These are phyloP conservation scores for Xestobium rufovillosum DNA, from an alignment of 2,888 invertebrate genomes.

Conservation along the genomic window DNA sequence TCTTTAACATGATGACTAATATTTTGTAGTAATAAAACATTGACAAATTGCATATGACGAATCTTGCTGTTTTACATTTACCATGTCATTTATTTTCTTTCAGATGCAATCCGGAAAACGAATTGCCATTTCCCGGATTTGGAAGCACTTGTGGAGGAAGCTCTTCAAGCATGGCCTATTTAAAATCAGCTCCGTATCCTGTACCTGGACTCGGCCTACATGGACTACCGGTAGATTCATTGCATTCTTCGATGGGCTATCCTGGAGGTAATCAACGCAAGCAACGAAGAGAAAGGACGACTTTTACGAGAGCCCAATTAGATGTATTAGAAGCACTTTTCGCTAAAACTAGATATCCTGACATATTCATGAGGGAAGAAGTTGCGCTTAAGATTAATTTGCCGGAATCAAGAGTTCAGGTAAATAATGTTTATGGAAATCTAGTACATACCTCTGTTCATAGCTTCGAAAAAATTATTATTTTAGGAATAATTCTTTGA, in stretches of 20 bases:
- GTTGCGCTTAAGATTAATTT: constrained; percentile 96
- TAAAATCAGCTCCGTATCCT: constrained; percentile 52
- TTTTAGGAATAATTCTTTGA: too few species aligned
- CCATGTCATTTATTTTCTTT: too few species aligned
- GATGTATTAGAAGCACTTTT: constrained; percentile 92
- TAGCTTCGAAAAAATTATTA: too few species aligned
- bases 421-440: too few species aligned
- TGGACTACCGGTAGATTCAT: constrained; percentile 55
- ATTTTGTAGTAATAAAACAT: too few species aligned
- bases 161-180: constrained; percentile 49
- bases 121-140: constrained; percentile 53
- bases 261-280: constrained; percentile 73
- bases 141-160: constrained; percentile 49
- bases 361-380: constrained; percentile 99
- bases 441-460: too few species aligned
- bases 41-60: too few species aligned
- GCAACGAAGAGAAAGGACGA: constrained; percentile 92
- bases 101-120: constrained; percentile 52
- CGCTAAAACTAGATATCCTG: constrained; percentile 93
- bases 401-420: constrained; percentile 97
- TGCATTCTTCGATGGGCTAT: constrained; percentile 61
- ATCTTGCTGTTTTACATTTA: too few species aligned
- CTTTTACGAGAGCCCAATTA: constrained; percentile 92
- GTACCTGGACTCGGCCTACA: constrained; percentile 50
- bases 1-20: too few species aligned